Evolutionary conservation across 2,113 vertebrate species (phyloP), one percentile per base, ranked within the genome.

Genomic region (Xenopus tropicalis): DNA sequence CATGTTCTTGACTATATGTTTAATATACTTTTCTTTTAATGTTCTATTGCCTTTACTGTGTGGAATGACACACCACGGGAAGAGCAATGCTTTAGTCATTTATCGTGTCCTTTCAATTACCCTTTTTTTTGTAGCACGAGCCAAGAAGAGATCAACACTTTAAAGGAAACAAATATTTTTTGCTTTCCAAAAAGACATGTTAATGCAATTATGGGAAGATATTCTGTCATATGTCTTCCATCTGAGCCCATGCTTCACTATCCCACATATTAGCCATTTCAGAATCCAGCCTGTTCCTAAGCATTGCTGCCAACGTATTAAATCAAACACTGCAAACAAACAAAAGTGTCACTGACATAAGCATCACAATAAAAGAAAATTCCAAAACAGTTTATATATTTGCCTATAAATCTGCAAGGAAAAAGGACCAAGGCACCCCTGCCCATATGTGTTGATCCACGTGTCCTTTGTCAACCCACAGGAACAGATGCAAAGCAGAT

Each of bases 211-310:
- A 66, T 17, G 17, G 54, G 64, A 42, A 22, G 23, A 62, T 63
- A 54, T 29, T 66, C 6, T 48, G 19, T 46, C 61, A 43, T 54
- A 57, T 65, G 25, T 58, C 21, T 73, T 73, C 63, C 62, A 66
- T 73, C 22, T 19, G 13, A 2, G 43, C 37, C 21, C 56, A 48
- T 22, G 56, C 24, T 43, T 65, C 71, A 58, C 42, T 21, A 58
- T 44, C 71, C 61, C 29, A 73, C 62, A 44, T 66, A 42, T 66
- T 66, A 73, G 56, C 25, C 20, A 44, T 66, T 73, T 57, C 71
- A 66, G 70, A 48, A 72, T 42, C 48, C 54, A 44, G 61, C 16
- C 24, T 21, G 14, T 56, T 51, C 46, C n/a, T 54, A 29, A 21
- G 14, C 23, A 61, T 51, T 44, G n/a, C 29, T 64, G 61, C 61